Conservation (phyloP, 2,888 invertebrate species). For the Troides oblongomaculatus region DNA sequence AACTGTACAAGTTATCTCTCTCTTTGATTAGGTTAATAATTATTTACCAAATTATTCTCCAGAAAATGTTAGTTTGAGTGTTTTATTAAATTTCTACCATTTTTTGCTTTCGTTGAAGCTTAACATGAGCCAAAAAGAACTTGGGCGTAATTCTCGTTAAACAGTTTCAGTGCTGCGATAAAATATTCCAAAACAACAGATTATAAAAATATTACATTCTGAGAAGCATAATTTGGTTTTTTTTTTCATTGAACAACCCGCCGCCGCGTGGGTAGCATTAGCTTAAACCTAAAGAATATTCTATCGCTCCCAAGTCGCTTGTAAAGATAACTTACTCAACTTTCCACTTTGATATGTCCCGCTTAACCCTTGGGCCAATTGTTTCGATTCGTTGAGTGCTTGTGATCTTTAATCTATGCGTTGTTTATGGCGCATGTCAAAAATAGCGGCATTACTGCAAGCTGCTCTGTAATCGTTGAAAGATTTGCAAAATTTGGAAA, state of each 20-base stretch:
- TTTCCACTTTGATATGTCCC: slow-evolving; percentile 57
- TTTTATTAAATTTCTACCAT: not conserved
- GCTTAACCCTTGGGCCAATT: slow-evolving; percentile 46
- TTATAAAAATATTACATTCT: slow-evolving; percentile 25
- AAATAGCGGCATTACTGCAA: slow-evolving; percentile 12
- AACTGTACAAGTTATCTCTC: slow-evolving; percentile 71
- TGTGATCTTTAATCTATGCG: slow-evolving; percentile 5
- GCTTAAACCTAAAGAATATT: slow-evolving; percentile 56
- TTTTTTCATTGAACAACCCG: slow-evolving; percentile 25
- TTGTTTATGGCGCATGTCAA: not conserved
- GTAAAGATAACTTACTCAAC: slow-evolving; percentile 42
- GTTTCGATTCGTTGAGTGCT: not conserved
- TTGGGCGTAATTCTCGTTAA: not conserved
- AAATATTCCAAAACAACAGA: slow-evolving; percentile 11
- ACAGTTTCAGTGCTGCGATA: not conserved
- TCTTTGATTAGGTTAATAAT: slow-evolving; percentile 60
- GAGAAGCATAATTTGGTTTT: slow-evolving; percentile 39
- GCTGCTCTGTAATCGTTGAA: not conserved
- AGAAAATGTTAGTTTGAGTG: slow-evolving; percentile 30
- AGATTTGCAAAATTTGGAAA: not conserved
- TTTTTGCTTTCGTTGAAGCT: not conserved
- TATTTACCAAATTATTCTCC: slow-evolving; percentile 43
- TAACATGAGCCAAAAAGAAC: not conserved
- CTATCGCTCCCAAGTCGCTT: slow-evolving; percentile 54
- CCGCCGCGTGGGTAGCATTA: slow-evolving; percentile 33